Evolutionary conservation across 1,140 invertebrate species (phyloP).

Genomic region (Oscheius sp.): DNA sequence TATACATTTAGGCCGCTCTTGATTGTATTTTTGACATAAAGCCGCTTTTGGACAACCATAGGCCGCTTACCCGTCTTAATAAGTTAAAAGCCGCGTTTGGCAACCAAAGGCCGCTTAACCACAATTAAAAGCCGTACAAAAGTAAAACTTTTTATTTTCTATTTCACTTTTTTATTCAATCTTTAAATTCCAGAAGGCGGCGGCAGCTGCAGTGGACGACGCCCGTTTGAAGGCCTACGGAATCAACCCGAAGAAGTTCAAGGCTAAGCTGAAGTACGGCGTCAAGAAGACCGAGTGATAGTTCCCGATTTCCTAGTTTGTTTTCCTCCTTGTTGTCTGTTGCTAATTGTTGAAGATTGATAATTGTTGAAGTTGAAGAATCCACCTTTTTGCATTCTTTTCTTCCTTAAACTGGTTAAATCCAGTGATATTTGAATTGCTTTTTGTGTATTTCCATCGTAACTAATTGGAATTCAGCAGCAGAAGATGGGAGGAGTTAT

Average conservation of each 20-base stretch:
- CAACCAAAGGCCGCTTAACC: too few relatives aligned
- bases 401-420: neutral
- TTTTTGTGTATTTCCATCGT: neutral
- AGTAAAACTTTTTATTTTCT: too few relatives aligned
- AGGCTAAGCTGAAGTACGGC: constrained; percentile 31
- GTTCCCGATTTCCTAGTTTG: neutral
- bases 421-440: neutral
- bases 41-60: too few relatives aligned
- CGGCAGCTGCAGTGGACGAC: constrained; percentile 67
- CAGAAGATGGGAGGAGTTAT: constrained; percentile 53
- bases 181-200: constrained; percentile 5
- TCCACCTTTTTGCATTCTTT: neutral
- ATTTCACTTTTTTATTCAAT: neutral
- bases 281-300: constrained; percentile 20
- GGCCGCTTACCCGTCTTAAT: too few relatives aligned
- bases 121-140: too few relatives aligned
- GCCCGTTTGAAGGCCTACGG: constrained; percentile 81
- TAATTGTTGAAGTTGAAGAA: neutral
- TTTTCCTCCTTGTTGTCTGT: constrained; percentile 23
- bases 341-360: neutral
- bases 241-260: constrained; percentile 85
- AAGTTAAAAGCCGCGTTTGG: too few relatives aligned
- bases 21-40: too few relatives aligned
- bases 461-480: neutral
- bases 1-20: too few relatives aligned